Percentiles rank a stretch among this genome's conserved stretches.
These are phyloP conservation scores for Trichopoda pennipes DNA, from an alignment of 2,888 invertebrate genomes.

Conservation along the genomic window DNA sequence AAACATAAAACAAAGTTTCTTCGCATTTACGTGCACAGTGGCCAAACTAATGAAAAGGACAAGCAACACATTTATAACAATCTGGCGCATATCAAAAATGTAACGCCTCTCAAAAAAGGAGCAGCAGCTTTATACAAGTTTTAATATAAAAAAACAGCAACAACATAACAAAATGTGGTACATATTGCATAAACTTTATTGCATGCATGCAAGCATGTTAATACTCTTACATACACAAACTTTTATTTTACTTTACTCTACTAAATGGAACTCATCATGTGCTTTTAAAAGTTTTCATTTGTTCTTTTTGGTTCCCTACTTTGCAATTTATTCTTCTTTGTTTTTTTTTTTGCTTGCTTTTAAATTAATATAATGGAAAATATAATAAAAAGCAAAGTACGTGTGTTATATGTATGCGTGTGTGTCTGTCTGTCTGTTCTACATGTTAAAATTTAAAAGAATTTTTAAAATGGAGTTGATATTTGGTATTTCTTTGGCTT, in stretches of 20 bases:
- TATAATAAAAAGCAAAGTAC: conserved; percentile 2
- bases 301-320: background rate
- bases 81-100: conserved; percentile 74
- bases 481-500: conserved; percentile 23
- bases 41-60: conserved; percentile 70
- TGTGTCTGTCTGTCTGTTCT: background rate
- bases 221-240: background rate
- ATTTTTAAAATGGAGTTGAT: conserved; percentile 52
- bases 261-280: conserved; percentile 62
- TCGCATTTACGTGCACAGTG: conserved; percentile 64
- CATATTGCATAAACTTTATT: conserved; percentile 24
- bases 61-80: conserved; percentile 73
- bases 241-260: conserved; percentile 28
- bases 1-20: conserved; percentile 5
- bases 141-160: conserved; percentile 21
- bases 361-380: conserved; percentile 55
- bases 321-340: conserved; percentile 25
- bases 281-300: conserved; percentile 43
- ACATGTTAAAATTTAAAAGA: conserved; percentile 46
- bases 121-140: conserved; percentile 13
- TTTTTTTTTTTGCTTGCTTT: conserved; percentile 10
- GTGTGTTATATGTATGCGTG: conserved; percentile 6
- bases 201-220: background rate
- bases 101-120: conserved; percentile 71
- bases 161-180: conserved; percentile 48